phyloP scores from a whole-genome alignment of 2,113 vertebrate species.

The Formicarius rufipectus region DNA sequence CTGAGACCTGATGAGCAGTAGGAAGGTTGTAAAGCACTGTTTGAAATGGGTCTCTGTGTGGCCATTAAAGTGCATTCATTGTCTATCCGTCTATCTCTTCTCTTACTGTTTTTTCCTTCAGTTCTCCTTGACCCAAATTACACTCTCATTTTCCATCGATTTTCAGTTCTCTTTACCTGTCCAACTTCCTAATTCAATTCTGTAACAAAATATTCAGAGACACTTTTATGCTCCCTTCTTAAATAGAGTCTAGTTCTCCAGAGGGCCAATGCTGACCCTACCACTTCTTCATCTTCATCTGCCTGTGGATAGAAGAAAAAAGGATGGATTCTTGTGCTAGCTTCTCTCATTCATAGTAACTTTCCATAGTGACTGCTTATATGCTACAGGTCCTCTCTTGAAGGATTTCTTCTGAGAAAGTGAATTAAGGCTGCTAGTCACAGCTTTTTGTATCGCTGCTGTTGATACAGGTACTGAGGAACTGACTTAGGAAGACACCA shows the following conservation, averaged over 20 bases:
- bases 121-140: conserved; percentile 41
- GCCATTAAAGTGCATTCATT: conserved; percentile 18
- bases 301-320: background rate
- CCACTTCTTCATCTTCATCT: background rate
- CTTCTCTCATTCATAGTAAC: background rate
- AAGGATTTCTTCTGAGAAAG: background rate
- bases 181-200: background rate
- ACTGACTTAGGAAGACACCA: background rate
- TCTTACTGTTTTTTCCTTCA: background rate
- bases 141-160: background rate
- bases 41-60: conserved; percentile 26
- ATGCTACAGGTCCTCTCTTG: background rate
- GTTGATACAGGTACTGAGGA: background rate
- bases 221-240: background rate
- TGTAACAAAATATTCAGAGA: background rate
- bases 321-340: background rate
- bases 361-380: background rate
- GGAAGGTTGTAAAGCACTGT: conserved; percentile 17
- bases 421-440: background rate
- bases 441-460: background rate
- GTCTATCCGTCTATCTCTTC: background rate
- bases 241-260: background rate
- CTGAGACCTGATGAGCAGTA: background rate
- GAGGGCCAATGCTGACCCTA: background rate
- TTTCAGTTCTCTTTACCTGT: background rate